Conservation (phyloP, 2,888 invertebrate species). For the Troides helena region DNA sequence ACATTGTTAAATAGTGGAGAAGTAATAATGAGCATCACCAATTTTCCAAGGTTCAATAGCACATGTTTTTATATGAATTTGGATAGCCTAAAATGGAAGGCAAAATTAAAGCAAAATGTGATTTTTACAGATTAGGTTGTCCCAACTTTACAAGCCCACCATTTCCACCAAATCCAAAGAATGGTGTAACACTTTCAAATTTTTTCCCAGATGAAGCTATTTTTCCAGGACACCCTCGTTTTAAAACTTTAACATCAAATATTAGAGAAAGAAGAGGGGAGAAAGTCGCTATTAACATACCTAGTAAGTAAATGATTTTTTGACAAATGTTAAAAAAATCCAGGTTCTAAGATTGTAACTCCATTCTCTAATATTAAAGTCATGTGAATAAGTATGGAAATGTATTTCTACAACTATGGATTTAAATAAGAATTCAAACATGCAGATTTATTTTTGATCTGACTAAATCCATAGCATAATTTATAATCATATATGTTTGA, state of each 20-base stretch:
- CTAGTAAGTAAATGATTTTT: conserved; percentile 82
- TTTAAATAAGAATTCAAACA: too few relatives aligned
- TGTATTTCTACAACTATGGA: too few relatives aligned
- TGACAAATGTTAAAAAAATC: neutral
- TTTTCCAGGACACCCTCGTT: conserved; percentile 96
- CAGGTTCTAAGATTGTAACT: too few relatives aligned
- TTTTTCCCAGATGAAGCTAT: conserved; percentile 98
- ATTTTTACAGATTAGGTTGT: conserved; percentile 87
- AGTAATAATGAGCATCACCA: conserved; percentile 93
- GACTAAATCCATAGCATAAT: too few relatives aligned
- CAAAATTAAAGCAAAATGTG: conserved; percentile 24
- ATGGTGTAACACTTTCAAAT: conserved; percentile 87
- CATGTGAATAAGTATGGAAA: too few relatives aligned
- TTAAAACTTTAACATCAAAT: conserved; percentile 94
- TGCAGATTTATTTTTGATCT: too few relatives aligned
- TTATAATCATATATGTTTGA: too few relatives aligned
- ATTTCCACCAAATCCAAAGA: conserved; percentile 82
- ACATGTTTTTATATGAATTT: neutral
- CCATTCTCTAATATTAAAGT: too few relatives aligned
- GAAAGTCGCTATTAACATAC: conserved; percentile 97
- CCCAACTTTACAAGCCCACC: conserved; percentile 92
- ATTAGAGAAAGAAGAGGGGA: conserved; percentile 94
- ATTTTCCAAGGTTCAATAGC: conserved; percentile 90
- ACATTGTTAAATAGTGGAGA: conserved; percentile 88
- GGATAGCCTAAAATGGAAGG: neutral